These are phyloP conservation scores for Philypnodon macrostomus DNA, from an alignment of 2,797 vertebrate species.

Conservation along the genomic window DNA sequence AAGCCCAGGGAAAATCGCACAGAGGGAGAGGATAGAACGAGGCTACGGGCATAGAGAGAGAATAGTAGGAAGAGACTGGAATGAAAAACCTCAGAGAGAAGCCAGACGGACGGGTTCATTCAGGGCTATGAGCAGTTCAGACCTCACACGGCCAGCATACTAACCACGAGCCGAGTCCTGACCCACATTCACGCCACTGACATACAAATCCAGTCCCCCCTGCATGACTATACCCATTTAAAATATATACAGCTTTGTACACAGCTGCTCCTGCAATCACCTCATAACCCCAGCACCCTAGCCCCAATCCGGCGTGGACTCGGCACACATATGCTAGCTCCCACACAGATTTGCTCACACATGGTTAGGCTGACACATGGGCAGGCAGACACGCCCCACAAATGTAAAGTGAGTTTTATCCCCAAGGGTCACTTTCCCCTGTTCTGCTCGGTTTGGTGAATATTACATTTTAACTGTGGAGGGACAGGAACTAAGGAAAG, in stretches of 20 bases:
- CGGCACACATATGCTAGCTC: conserved; percentile 58
- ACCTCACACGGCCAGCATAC: conserved; percentile 72
- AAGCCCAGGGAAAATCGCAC: conserved; percentile 55
- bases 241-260: conserved; percentile 14
- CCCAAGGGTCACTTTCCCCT: conserved; percentile 39
- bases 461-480: conserved; percentile 40
- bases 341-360: conserved; percentile 58
- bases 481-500: no score
- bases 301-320: conserved; percentile 42
- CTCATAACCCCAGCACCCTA: conserved; percentile 48
- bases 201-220: conserved; percentile 65
- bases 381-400: conserved; percentile 7
- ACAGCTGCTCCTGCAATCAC: conserved; percentile 58
- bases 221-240: conserved; percentile 14
- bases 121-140: conserved; percentile 66
- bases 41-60: conserved; percentile 41
- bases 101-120: conserved; percentile 66
- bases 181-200: conserved; percentile 76
- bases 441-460: conserved; percentile 42
- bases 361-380: conserved; percentile 38
- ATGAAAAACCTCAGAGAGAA: conserved; percentile 23
- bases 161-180: conserved; percentile 71
- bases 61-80: conserved; percentile 28
- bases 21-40: conserved; percentile 53
- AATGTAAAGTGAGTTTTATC: conserved; percentile 17